Base-by-base conservation (phyloP, 2,888 invertebrate genomes). In the Lycaena phlaeas region DNA sequence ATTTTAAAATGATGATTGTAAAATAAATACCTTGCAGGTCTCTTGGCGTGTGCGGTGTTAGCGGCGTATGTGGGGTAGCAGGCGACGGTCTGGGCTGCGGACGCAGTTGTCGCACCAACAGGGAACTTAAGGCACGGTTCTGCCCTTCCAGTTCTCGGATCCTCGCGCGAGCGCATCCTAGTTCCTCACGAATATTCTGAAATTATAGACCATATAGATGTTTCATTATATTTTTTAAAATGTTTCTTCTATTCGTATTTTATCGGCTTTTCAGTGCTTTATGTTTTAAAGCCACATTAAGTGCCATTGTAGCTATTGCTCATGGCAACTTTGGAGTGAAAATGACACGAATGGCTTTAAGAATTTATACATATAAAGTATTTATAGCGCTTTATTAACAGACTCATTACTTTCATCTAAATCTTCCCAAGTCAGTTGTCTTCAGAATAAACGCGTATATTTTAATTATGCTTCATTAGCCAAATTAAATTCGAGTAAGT, bases 131-230 rank as follows among this genome's bases (percentile, higher is more conserved):
- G 17, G 91, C 89, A 41, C 89, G 81, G 73, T 94, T 94, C 66
- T 94, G 93, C 18, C 89, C 86, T 69, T 94, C 94, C 51, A 94
- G 78, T 63, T 94, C 93, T 51, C 90, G 88, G 34, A 94, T 92
- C 45, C 91, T 87, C 45, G 87, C 87, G 58, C 92, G 90, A 10
- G 94, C 84, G 47, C 89, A 88, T 42, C 88, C 87, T 61, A 94
- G 87, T 73, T 94, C 93, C 63, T 93, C 93, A 45, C 92, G 88
- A 42, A 93, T 85, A 56, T 90, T 90, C 93, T 93, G 78, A 0
- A 64, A 65, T 36, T 14, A 14, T 2, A 7, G 7, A 22, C 9
- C 22, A n/a, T n/a, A n/a, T n/a, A n/a, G n/a, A n/a, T n/a, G n/a
- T n/a, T n/a, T n/a, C n/a, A n/a, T n/a, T n/a, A n/a, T n/a, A n/a